phyloP scores from a whole-genome alignment of 2,113 vertebrate genomes.

The Lynx canadensis region DNA sequence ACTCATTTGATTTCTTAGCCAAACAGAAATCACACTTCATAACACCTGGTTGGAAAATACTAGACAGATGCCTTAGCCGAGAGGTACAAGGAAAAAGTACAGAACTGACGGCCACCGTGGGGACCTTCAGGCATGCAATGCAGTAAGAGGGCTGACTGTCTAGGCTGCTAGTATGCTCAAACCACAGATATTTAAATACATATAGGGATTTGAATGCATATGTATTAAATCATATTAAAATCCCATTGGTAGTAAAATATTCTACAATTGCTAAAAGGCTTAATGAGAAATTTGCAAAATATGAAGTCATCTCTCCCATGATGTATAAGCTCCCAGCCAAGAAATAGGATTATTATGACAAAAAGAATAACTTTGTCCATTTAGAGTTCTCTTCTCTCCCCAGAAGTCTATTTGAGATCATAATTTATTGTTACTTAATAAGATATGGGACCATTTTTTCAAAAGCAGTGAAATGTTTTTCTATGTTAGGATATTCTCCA shows the following conservation, averaged over 20 bases:
- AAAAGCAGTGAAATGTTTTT: slow-evolving; percentile 21
- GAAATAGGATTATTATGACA: background rate
- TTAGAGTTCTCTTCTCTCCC: background rate
- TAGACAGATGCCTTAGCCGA: background rate
- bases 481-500: background rate
- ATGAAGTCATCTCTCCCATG: slow-evolving; percentile 33
- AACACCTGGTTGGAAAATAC: background rate
- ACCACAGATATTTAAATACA: background rate
- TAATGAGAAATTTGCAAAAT: background rate
- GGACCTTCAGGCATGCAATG: background rate
- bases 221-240: slow-evolving; percentile 24
- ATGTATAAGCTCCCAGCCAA: background rate
- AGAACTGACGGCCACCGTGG: background rate
- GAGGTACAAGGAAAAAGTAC: background rate
- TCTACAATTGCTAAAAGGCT: slow-evolving; percentile 22
- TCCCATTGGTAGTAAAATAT: slow-evolving; percentile 13
- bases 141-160: background rate
- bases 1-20: background rate
- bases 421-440: slow-evolving; percentile 23
- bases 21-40: background rate
- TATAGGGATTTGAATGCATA: background rate
- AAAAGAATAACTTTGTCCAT: background rate
- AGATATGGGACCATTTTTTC: slow-evolving; percentile 1
- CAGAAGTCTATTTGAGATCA: background rate
- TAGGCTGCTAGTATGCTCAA: background rate